phyloP scores from a whole-genome alignment of 2,888 invertebrate genomes.

The Hyposoter didymator region DNA sequence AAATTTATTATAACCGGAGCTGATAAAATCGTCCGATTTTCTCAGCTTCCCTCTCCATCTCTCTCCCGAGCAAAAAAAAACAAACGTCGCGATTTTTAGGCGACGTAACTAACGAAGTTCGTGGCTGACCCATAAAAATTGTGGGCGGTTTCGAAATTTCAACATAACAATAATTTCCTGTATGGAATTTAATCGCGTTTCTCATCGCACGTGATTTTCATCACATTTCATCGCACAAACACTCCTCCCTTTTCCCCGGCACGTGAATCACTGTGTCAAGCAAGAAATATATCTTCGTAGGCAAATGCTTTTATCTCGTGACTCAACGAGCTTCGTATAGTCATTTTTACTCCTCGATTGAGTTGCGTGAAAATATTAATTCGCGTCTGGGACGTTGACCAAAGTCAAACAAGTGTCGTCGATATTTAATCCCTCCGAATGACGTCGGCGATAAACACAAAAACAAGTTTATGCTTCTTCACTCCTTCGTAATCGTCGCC shows the following conservation, averaged over 20 bases:
- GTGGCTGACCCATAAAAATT: not conserved
- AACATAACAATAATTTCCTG: not conserved
- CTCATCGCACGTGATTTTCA: conserved; percentile 34
- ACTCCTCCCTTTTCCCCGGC: not conserved
- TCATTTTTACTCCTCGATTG: conserved; percentile 21
- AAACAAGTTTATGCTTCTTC: not conserved
- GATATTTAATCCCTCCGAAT: conserved; percentile 10
- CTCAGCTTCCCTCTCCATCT: not conserved
- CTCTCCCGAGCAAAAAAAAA: not conserved
- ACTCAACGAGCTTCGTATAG: conserved; percentile 32
- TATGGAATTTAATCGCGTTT: not conserved
- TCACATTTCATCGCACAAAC: not conserved
- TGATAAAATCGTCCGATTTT: conserved; percentile 61
- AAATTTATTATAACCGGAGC: conserved; percentile 64
- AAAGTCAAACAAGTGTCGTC: conserved; percentile 55
- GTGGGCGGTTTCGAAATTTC: not conserved
- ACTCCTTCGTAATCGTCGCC: not conserved
- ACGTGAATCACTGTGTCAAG: conserved; percentile 62
- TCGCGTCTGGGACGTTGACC: conserved; percentile 10
- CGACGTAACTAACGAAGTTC: not conserved
- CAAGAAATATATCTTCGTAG: conserved; percentile 47
- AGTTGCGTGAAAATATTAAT: not conserved
- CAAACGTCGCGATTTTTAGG: not conserved
- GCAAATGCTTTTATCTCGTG: conserved; percentile 60
- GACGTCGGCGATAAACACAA: conserved; percentile 16